Conservation (phyloP, 2,797 vertebrate genomes). For the Naso thynnoides region DNA sequence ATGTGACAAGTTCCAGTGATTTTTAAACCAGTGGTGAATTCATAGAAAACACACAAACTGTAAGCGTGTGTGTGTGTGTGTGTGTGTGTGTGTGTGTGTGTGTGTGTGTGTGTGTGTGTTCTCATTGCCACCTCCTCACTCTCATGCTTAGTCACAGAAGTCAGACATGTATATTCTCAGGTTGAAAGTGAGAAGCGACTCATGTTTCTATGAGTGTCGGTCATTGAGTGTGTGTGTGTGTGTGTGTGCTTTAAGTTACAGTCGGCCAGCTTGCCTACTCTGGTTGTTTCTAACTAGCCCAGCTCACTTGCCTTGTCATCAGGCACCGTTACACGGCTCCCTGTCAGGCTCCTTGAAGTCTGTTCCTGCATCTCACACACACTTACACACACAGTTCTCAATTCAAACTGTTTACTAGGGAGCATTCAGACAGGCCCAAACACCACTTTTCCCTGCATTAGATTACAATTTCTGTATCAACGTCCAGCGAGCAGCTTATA, state of each 20-base stretch:
- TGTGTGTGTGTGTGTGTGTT: background rate
- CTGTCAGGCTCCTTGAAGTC: constrained; percentile 72
- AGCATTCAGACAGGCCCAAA: constrained; percentile 16
- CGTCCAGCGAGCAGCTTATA: constrained; percentile 30
- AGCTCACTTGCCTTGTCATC: constrained; percentile 71
- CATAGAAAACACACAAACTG: constrained; percentile 65
- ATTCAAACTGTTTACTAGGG: constrained; percentile 59
- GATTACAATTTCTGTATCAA: constrained; percentile 44
- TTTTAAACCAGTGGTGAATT: constrained; percentile 56
- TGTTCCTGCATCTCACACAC: constrained; percentile 47
- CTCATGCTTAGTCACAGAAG: constrained; percentile 60
- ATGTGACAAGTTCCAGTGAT: constrained; percentile 58
- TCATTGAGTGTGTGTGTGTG: constrained; percentile 26
- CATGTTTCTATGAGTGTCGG: constrained; percentile 41
- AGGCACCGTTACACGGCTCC: constrained; percentile 66
- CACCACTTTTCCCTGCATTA: background rate
- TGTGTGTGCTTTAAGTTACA: constrained; percentile 68
- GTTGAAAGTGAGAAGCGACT: constrained; percentile 57
- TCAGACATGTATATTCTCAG: constrained; percentile 29
- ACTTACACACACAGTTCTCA: constrained; percentile 38
- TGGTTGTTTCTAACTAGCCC: constrained; percentile 35
- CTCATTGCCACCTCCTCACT: constrained; percentile 39
- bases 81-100: background rate
- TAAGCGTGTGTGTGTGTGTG: background rate
- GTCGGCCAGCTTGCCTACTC: constrained; percentile 25